Percentiles rank a stretch among this genome's conserved stretches.
phyloP scores from a whole-genome alignment of 2,888 invertebrate species.

The Drosophila borborema region DNA sequence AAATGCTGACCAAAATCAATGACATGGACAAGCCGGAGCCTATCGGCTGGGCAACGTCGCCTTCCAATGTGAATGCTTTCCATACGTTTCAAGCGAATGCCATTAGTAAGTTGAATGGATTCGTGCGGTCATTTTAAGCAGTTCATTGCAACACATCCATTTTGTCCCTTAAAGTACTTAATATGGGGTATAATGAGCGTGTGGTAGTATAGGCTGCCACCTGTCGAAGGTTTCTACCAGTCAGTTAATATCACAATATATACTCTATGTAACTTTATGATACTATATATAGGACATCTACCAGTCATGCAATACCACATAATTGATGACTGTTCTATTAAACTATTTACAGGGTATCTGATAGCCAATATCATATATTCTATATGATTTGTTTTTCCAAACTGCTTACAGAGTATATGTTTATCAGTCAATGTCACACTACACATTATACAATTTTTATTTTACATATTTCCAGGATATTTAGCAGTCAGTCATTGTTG shows the following conservation, averaged over 20 bases:
- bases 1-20: conserved; percentile 86
- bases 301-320: background rate
- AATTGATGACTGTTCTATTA: background rate
- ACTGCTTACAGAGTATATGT: background rate
- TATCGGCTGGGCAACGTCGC: conserved; percentile 90
- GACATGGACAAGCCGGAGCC: conserved; percentile 87
- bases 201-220: no score
- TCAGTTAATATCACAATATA: no score
- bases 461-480: no score
- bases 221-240: no score
- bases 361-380: no score
- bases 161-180: background rate
- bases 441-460: no score
- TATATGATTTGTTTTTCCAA: background rate
- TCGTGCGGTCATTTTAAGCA: background rate
- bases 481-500: background rate
- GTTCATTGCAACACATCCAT: background rate
- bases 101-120: conserved; percentile 88
- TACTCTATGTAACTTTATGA: no score
- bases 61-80: conserved; percentile 92
- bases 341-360: no score
- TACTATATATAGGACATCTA: background rate
- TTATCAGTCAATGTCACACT: background rate
- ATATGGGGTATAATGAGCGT: background rate
- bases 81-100: conserved; percentile 92